Base-by-base conservation (phyloP, 2,888 invertebrate species). In the Stegana nigrithorax region DNA sequence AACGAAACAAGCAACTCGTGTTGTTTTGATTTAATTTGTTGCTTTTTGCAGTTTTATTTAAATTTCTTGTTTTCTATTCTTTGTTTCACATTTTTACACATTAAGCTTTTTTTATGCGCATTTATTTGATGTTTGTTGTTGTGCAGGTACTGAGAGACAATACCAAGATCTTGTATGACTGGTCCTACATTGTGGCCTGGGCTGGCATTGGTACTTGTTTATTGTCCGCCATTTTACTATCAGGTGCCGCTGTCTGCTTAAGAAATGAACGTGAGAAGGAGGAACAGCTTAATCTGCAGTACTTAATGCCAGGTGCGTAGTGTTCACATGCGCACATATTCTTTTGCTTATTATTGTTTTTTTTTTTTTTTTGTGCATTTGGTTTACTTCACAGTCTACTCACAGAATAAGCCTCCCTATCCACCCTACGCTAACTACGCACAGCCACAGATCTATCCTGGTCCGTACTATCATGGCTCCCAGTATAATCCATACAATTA, bases 101-200 rank as follows among this genome's bases (percentile, higher is more conserved):
- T n/a, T n/a, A n/a, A n/a, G n/a, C n/a, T n/a, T n/a, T n/a, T n/a
- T n/a, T n/a, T n/a, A n/a, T n/a, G n/a, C n/a, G n/a, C n/a, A n/a
- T n/a, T n/a, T n/a, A n/a, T n/a, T n/a, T n/a, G n/a, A n/a, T n/a
- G n/a, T n/a, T n/a, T n/a, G n/a, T n/a, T n/a, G n/a, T n/a, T n/a
- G n/a, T n/a, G 17, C 50, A 94, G 94, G 92, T 93, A 87, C 91
- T 95, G 86, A 91, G 92, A 87, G 93, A 94, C 86, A 92, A 93
- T 87, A 90, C 93, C 78, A 90, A 92, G 88, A 89, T 93, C 84
- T 90, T 91, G 88, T 97, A 96, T 89, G 96, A 96, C 87, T 97
- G 96, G 96, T 96, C 96, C 81, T 97, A 97, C 89, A 93, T 96
- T 89, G 91, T 96, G 85, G 95, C 96, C 87, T 97, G 97, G 97